Evolutionary conservation across 1,140 invertebrate species (phyloP), one percentile per base, ranked within the genome.

Genomic region (Calephelis nemesis): DNA sequence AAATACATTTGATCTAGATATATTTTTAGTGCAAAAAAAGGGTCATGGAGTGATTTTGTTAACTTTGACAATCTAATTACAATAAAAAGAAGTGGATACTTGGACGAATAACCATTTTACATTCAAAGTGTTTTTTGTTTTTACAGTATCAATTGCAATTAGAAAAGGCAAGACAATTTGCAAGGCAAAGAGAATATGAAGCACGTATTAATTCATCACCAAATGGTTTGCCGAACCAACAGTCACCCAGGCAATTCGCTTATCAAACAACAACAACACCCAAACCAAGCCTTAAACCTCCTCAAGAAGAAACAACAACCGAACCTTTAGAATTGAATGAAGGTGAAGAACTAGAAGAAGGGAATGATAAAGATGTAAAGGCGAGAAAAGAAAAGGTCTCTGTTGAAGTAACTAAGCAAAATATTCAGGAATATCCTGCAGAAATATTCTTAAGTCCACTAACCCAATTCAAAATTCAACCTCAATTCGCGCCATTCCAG

Each of bases 401-500:
- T 1, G 86, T 91, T 9, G 87, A 91, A 82, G 79, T 91, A 7
- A 72, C 88, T 2, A 89, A 82, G 19, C 88, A 90, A 60, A 88
- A 88, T 13, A 67, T 91, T 7, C 85, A 91, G 73, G 85, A 90
- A 67, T 88, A 83, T 47, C 86, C 86, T 15, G 77, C 86, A 13
- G 87, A 91, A 74, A 62, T 90, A 12, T 91, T 84, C 54, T 71
- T 91, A 11, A 82, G 72, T 48, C 81, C 87, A 6, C 48, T 91
- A 11, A 73, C 86, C 30, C 88, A 91, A 40, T 64, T 91, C 12
- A 82, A 84, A 60, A 50, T 84, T 5, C 85, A 89, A 47, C 83
- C 79, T 2, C 86, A 88, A 39, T 85, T 83, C 49, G 66, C 82
- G 1, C 78, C 84, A 11, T 47, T 87, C 0, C 76, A 81, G 47